These are phyloP conservation scores for Anolis sagrei DNA, from an alignment of 2,113 vertebrate genomes.

Conservation along the genomic window DNA sequence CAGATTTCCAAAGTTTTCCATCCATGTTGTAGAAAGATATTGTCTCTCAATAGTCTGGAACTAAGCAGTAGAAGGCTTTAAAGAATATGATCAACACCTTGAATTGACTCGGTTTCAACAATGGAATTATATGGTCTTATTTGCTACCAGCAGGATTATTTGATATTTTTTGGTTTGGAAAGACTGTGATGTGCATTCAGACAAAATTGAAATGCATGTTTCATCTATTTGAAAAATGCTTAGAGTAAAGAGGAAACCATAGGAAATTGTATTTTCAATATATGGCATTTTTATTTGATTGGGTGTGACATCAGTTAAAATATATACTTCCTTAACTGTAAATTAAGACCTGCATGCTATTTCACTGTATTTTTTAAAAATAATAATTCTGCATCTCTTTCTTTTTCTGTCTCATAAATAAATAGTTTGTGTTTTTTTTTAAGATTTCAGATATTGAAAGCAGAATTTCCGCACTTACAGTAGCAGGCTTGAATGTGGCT, in stretches of 20 bases:
- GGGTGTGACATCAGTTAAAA: conserved; percentile 9
- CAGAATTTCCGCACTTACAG: conserved; percentile 94
- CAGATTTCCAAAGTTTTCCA: too few species aligned
- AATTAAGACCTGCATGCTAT: conserved; percentile 20
- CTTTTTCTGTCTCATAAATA: conserved; percentile 57
- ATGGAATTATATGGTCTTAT: too few species aligned
- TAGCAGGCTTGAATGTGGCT: conserved; percentile 92
- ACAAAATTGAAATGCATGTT: not conserved
- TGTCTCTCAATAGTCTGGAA: too few species aligned
- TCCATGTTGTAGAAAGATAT: too few species aligned
- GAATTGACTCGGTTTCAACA: too few species aligned
- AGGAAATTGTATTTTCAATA: not conserved
- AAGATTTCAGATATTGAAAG: conserved; percentile 97
- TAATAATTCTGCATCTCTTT: not conserved
- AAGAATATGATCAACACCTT: too few species aligned
- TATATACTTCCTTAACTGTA: conserved; percentile 10
- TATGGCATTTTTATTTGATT: conserved; percentile 28
- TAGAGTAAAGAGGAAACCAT: not conserved
- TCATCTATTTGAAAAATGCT: not conserved
- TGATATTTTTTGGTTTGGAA: not conserved
- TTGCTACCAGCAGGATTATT: too few species aligned
- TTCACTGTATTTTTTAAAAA: not conserved
- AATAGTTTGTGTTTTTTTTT: conserved; percentile 64
- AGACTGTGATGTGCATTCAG: not conserved
- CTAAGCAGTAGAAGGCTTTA: too few species aligned